These are phyloP conservation scores for Notothenia rossii DNA, from an alignment of 2,113 vertebrate species.

Conservation along the genomic window DNA sequence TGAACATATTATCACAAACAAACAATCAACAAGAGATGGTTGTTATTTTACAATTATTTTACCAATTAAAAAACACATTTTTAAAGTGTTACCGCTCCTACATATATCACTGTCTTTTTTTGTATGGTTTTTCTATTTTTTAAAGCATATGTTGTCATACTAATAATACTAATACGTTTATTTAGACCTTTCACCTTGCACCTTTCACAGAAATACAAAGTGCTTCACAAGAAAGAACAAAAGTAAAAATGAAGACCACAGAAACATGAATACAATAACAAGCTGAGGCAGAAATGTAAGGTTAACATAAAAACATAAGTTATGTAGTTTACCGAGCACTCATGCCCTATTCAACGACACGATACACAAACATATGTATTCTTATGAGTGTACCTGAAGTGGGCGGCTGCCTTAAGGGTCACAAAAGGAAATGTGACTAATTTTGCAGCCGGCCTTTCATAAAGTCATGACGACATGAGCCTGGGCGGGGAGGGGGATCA, in stretches of 20 bases:
- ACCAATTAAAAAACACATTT: not conserved
- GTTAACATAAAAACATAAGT: not conserved
- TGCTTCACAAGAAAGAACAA: too few relatives aligned
- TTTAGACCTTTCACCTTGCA: too few relatives aligned
- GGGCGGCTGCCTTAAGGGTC: conserved; percentile 13
- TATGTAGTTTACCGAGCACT: not conserved
- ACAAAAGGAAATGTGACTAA: conserved; percentile 55
- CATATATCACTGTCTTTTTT: not conserved
- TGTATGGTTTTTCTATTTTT: not conserved
- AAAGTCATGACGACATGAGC: conserved; percentile 48
- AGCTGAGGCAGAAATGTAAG: too few relatives aligned
- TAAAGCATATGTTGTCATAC: not conserved
- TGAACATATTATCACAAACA: not conserved
- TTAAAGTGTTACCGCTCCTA: not conserved
- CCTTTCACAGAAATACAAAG: too few relatives aligned
- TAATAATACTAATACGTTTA: too few relatives aligned
- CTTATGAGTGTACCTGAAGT: conserved; percentile 31
- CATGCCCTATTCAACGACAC: not conserved
- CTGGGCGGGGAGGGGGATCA: conserved; percentile 42
- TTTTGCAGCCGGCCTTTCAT: conserved; percentile 47
- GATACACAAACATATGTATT: too few relatives aligned
- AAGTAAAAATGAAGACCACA: too few relatives aligned
- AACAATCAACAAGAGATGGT: not conserved
- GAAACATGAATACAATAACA: too few relatives aligned
- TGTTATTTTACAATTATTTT: not conserved